Base-by-base conservation (phyloP, 1,140 invertebrate species). In the Asbolus verrucosus region DNA sequence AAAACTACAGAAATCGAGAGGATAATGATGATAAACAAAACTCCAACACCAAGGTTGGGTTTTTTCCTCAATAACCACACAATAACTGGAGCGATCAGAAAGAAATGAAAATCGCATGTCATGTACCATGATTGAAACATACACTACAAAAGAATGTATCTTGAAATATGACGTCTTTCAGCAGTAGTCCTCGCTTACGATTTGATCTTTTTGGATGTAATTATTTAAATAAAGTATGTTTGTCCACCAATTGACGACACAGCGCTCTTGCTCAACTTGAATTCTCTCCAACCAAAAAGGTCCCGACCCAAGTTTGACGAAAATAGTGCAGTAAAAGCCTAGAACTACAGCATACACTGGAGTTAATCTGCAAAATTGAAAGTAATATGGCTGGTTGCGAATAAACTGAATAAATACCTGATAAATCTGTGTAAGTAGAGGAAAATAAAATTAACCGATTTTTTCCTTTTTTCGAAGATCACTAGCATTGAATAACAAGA, bases 121-220 rank as follows among this genome's bases (percentile, higher is more conserved):
- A 97, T 82, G 76, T 95, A 96, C 94, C 94, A 97, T 0, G 92
- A 91, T 85, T 94, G 93, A 54, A 92, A 92, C 87, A 96, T 92
- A 78, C 94, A 96, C 93, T 94, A 81, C 6, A 74, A 75, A 67
- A 67, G 68, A 18, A 19, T n/a, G n/a, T n/a, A n/a, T n/a, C 9
- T 19, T 21, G 6, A 69, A 61, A 38, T 31, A 11, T 60, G 11
- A 16, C 39, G 8, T n/a, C n/a, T n/a, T 54, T 60, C n/a, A 11
- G 27, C 5, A 39, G 8, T 21, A 16, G 8, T 16, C 15, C 13
- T 8, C 11, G 71, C 75, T 85, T 81, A 91, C 90, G 78, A 89
- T 76, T 75, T 88, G 81, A 70, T 91, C 86, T 3, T 85, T 87
- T 31, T 87, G 82, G 1, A 92, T 84, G 66, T 94, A 91, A 79